Evolutionary conservation across 2,888 invertebrate species (phyloP).

Genomic region (Rhagium mordax): DNA sequence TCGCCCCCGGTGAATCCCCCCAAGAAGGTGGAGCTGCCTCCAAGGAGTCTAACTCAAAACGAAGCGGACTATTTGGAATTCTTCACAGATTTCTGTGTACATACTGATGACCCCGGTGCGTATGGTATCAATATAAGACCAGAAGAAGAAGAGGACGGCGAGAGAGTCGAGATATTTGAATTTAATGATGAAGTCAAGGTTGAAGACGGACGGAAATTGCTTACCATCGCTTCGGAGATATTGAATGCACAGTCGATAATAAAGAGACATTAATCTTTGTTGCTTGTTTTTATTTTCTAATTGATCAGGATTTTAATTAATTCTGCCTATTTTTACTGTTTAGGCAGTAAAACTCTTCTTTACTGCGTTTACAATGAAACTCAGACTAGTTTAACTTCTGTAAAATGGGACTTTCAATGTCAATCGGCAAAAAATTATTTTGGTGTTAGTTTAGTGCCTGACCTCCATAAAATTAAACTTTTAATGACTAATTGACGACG

Average conservation of each 20-base stretch:
- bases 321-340: no score
- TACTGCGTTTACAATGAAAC: no score
- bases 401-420: no score
- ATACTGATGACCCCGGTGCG: constrained; percentile 55
- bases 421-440: no score
- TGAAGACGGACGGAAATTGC: not conserved
- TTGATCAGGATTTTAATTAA: no score
- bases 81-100: constrained; percentile 63
- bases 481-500: no score
- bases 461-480: no score
- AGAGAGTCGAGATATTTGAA: not conserved
- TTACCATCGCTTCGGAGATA: not conserved
- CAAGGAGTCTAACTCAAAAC: constrained; percentile 56
- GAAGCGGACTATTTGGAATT: constrained; percentile 63
- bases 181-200: not conserved
- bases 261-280: not conserved
- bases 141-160: not conserved
- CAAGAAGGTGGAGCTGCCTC: constrained; percentile 51
- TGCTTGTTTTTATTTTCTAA: not conserved
- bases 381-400: no score
- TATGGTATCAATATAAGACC: constrained; percentile 56
- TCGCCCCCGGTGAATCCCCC: constrained; percentile 61
- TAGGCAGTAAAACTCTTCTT: no score
- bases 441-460: no score
- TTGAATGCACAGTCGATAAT: not conserved